Evolutionary conservation across 2,888 invertebrate species (phyloP), one percentile per base, ranked within the genome.

Genomic region (Saturnia japonica): DNA sequence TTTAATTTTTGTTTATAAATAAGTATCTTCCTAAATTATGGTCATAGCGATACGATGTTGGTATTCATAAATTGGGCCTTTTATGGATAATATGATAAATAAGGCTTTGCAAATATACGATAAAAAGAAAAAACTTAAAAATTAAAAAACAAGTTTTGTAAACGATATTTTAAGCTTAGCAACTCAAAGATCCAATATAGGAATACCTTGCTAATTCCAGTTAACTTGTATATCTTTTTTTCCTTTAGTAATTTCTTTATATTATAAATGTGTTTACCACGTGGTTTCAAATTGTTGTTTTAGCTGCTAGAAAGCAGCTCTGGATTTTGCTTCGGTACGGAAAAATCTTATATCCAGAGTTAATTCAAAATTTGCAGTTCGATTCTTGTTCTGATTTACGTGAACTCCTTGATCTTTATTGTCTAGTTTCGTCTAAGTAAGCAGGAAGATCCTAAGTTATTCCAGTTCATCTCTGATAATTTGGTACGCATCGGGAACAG

Each of bases 11-110:
- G 19, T 19, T 19, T 1, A 62, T 64, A 64, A n/a, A 40, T 64
- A 40, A 34, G 28, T 64, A n/a, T 64, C 40, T 64, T 64, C 12
- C 28, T 34, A 62, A 62, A 34, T 62, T 62, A 62, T 62, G 25
- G 25, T 57, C 62, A 62, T 28, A 34, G 57, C 57, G 28, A 60
- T 60, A 60, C 57, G 57, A 60, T 28, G 14, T 19, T n/a, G 19
- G 64, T 64, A 11, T 64, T 64, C 40, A n/a, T 64, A 64, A 40
- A 64, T 64, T 64, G 64, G 64, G 40, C 40, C 64, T 64, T 64
- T 40, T n/a, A 7, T 54, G 64, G n/a, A 40, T 40, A 22, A 64
- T 54, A 51, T n/a, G 6, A 16, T 16, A 9, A 7, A 64, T 40
- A 64, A 64, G 9, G 64, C 64, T 64, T 64, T 64, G 64, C 64